Evolutionary conservation across 2,113 vertebrate genomes (phyloP), one percentile per base, ranked within the genome.

Genomic region (Dolichallabes microphthalmus): DNA sequence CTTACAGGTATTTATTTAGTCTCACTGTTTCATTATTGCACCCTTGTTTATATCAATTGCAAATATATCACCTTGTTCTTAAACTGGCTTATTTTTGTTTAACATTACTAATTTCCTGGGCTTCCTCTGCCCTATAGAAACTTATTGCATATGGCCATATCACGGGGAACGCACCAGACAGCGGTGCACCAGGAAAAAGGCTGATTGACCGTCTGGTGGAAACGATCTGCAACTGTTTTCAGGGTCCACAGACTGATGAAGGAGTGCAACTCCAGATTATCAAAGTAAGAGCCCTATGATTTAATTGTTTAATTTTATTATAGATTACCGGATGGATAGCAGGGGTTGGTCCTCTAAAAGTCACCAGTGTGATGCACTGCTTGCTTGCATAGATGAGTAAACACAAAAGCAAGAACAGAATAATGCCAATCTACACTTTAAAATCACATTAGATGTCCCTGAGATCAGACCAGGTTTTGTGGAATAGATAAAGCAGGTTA

Each of bases 261-360:
- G 98, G 98, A 7, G 98, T 99, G 39, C 98, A 99, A 83, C 95
- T 99, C 57, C 98, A 99, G 92, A 99, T 99, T 90, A 99, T 99
- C 91, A 99, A 99, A 97, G 98, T 98, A 93, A 58, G 4, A 27
- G 60, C 63, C 13, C 27, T 30, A 74, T 25, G 1, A 13, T 63
- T 22, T 53, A 11, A 1, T 27, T 6, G 73, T 13, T 68, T 25
- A 2, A n/a, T 50, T 80, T 58, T 55, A 45, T 32, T 17, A 55
- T 61, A 53, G 19, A 58, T 78, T 78, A 60, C 50, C 61, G 39
- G 60, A 68, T 35, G 5, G 74, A 55, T 52, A 17, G 22, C 27
- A 9, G 27, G 52, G 11, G 50, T 9, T 20, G 69, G n/a, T n/a
- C n/a, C n/a, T n/a, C n/a, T n/a, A n/a, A n/a, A 35, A 35, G 32